Base-by-base conservation (phyloP, 2,113 vertebrate genomes). In the Anoura caudifer region DNA sequence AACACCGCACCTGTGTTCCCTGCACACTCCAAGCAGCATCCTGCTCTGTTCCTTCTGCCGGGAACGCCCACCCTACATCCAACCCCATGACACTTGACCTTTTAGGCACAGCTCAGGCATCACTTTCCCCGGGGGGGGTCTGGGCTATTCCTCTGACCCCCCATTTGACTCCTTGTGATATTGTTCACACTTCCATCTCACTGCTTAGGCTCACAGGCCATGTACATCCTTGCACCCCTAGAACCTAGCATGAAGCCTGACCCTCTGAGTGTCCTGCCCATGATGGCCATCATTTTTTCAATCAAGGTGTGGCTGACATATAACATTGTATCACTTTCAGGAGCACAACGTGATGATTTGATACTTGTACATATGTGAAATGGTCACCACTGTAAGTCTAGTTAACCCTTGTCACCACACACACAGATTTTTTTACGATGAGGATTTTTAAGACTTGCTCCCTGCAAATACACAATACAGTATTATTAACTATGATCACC, bases 11-110 rank as follows among this genome's bases (percentile, higher is more conserved):
- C 9, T 59, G 26, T 36, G 14, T 28, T 59, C 47, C 5, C 54
- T 79, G 61, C 5, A 36, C 3, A 11, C 2, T 0, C 33, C 0
- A 2, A 19, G 28, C 12, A 0, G 0, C 47, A 15, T 63, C 8
- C 69, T 1, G 1, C 38, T 59, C 45, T 41, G 11, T 43, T 16
- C 28, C 31, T 79, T 73, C 63, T 52, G 19, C 73, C 69, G 67
- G 19, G 83, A 61, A 45, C 1, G 2, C 31, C 56, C 5, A 11
- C 7, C 67, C 19, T 2, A 1, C 12, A 3, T 9, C 16, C 38
- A 24, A 13, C 8, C 31, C 5, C 31, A 41, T 13, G 4, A 61
- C 19, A 4, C 28, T 77, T n/a, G 14, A 17, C n/a, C 20, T 59
- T 70, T 85, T 81, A 77, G 31, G 26, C 6, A 65, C 45, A 84